phyloP scores from a whole-genome alignment of 2,888 invertebrate genomes.

The Ethmia dodecea region DNA sequence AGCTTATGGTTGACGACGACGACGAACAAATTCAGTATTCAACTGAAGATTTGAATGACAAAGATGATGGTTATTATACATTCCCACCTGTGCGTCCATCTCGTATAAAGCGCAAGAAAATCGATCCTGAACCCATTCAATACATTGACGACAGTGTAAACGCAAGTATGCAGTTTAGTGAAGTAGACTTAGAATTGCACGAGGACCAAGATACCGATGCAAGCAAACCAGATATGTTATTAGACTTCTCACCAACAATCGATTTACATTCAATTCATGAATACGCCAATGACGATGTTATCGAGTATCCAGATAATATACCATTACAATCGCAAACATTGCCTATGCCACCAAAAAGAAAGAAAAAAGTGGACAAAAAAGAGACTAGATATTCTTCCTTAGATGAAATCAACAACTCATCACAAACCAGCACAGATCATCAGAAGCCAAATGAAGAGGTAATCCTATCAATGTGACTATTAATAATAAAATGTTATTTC shows the following conservation, averaged over 20 bases:
- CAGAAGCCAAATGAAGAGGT: too few species aligned
- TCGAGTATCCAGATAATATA: constrained; percentile 73
- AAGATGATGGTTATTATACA: constrained; percentile 73
- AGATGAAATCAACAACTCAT: constrained; percentile 48
- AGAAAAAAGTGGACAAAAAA: constrained; percentile 46
- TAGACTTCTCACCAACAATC: constrained; percentile 42
- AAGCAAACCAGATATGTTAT: constrained; percentile 38
- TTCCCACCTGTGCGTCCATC: constrained; percentile 77
- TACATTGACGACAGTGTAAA: constrained; percentile 65
- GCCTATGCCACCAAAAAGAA: constrained; percentile 67
- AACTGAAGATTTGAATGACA: constrained; percentile 62
- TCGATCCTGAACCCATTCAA: constrained; percentile 48
- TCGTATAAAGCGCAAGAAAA: constrained; percentile 73
- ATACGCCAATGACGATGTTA: constrained; percentile 69
- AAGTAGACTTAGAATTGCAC: constrained; percentile 59
- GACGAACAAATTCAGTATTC: constrained; percentile 54
- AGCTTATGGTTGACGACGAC: constrained; percentile 52
- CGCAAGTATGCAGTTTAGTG: constrained; percentile 63
- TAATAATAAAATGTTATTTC: too few species aligned
- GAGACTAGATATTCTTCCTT: constrained; percentile 54
- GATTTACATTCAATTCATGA: constrained; percentile 65
- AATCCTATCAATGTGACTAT: too few species aligned
- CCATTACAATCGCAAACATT: constrained; percentile 61
- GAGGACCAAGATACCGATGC: constrained; percentile 72
- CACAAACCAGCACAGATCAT: too few species aligned